Base-by-base conservation (phyloP, 2,113 vertebrate species). In the Lipotes vexillifer region DNA sequence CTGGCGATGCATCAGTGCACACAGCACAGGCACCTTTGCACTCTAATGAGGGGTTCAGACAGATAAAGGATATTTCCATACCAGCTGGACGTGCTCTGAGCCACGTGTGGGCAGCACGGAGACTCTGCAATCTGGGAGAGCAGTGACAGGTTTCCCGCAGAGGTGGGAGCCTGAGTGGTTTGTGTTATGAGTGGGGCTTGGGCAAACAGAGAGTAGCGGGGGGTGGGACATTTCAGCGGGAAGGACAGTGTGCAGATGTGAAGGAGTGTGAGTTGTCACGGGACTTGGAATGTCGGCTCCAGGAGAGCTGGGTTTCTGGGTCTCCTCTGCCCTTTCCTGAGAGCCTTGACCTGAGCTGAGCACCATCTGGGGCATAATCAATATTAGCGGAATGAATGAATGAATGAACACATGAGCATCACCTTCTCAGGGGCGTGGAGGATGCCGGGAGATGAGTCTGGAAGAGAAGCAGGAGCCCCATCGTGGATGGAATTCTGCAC, bases 91-190 rank as follows among this genome's bases (percentile, higher is more conserved):
- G 0, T 14, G 21, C 38, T 68, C 2, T 14, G 10, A 33, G 38
- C 27, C 38, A 3, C 0, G 1, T 1, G 3, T 0, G 5, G 75
- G 66, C 20, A 25, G n/a, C 33, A 23, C 0, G 9, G 8, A 38
- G 66, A 65, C 55, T n/a, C 84, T n/a, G 11, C 14, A 55, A 21
- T 31, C 29, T 1, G 13, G 41, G 18, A 66, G 57, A 46, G 20
- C 25, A 23, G 5, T 31, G 27, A 25, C 31, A 69, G 69, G 33
- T 44, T 77, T 57, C 25, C 68, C 38, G 14, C 38, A 27, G 23
- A 83, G 41, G 4, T 46, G 1, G 14, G 65, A 57, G 38, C 80
- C 20, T 13, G 57, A 71, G 9, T 63, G 46, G 41, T 71, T 52
- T 55, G 31, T 18, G 3, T 44, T 23, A 75, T 29, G 23, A 25